Evolutionary conservation across 2,797 vertebrate species (phyloP).

Genomic region (Amphiprion clarkii): DNA sequence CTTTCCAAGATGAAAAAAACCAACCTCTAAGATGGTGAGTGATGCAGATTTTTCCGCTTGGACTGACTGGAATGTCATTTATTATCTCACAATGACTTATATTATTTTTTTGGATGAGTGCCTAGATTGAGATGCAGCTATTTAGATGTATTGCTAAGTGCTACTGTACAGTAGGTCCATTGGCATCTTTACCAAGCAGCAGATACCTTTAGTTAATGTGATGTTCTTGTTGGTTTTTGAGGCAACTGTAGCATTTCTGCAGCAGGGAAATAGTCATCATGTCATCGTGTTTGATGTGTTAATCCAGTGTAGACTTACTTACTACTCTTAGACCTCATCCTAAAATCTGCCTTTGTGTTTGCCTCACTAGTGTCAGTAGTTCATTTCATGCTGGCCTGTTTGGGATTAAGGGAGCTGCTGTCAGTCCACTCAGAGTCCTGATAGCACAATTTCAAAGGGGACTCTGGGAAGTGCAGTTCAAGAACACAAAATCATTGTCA

Average conservation of each 20-base stretch:
- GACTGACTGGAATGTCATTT: constrained; percentile 56
- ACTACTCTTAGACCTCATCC: constrained; percentile 29
- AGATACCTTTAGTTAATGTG: constrained; percentile 43
- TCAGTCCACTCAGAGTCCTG: constrained; percentile 32
- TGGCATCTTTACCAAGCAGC: constrained; percentile 44
- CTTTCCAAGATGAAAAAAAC: constrained; percentile 26
- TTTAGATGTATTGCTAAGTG: constrained; percentile 61
- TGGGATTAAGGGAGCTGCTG: constrained; percentile 46
- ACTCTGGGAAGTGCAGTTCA: constrained; percentile 39
- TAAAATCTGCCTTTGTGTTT: constrained; percentile 44
- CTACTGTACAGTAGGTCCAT: constrained; percentile 49
- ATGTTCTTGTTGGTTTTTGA: constrained; percentile 27
- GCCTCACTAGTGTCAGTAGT: constrained; percentile 28
- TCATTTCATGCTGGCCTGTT: constrained; percentile 44
- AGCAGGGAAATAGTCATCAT: constrained; percentile 18
- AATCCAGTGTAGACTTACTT: constrained; percentile 18
- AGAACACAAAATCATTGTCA: constrained; percentile 33
- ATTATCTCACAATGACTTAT: constrained; percentile 58
- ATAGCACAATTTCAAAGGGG: constrained; percentile 34
- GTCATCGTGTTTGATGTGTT: constrained; percentile 33
- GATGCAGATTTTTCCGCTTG: constrained; percentile 63
- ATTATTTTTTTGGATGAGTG: constrained; percentile 66
- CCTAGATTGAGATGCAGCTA: constrained; percentile 60
- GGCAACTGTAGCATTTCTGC: constrained; percentile 14
- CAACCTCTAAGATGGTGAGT: constrained; percentile 25